Conservation (phyloP, 2,888 invertebrate genomes). For the Leptopilina myrica region DNA sequence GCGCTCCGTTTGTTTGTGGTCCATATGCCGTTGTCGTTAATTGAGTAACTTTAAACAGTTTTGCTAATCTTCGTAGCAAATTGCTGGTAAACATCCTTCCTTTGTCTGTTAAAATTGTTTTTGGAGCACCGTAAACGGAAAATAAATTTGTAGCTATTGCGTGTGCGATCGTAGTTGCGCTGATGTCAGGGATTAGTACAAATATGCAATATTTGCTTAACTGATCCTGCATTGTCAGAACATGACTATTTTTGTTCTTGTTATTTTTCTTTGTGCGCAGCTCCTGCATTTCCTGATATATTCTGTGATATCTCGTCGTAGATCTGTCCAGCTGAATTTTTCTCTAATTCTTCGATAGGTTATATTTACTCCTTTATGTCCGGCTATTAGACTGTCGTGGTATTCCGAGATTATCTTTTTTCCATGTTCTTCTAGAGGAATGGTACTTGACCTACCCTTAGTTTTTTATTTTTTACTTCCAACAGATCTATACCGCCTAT, state of each 20-base stretch:
- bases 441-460: not conserved
- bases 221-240: no score
- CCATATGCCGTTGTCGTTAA: conserved; percentile 45
- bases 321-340: not conserved
- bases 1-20: conserved; percentile 23
- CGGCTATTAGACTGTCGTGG: no score
- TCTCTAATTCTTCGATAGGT: not conserved
- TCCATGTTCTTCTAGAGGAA: conserved; percentile 25
- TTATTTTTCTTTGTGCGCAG: not conserved
- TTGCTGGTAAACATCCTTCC: conserved; percentile 51
- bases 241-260: no score
- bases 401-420: not conserved
- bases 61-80: conserved; percentile 45
- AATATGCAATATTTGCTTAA: no score
- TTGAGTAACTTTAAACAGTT: conserved; percentile 47
- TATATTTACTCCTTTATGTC: no score
- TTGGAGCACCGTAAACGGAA: not conserved
- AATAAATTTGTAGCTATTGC: no score
- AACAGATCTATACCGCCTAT: no score
- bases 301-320: not conserved
- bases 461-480: no score
- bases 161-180: no score
- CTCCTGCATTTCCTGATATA: not conserved
- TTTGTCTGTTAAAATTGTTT: conserved; percentile 47
- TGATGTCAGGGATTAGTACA: no score